Conservation (phyloP, 2,888 invertebrate species). For the Glomeris marginata region DNA sequence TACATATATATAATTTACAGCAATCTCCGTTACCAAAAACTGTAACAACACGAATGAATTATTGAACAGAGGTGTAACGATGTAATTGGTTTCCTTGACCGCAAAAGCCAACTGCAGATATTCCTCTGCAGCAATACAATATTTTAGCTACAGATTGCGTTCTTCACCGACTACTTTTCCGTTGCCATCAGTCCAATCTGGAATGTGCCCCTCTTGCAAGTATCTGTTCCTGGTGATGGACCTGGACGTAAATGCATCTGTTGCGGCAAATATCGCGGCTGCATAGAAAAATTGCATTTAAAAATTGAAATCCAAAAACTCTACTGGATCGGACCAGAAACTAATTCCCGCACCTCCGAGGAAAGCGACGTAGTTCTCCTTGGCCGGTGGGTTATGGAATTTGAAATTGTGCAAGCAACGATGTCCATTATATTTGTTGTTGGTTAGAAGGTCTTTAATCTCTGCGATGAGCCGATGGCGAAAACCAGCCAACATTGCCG, state of each 20-base stretch:
- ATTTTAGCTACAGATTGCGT: too few relatives aligned
- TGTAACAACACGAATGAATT: too few relatives aligned
- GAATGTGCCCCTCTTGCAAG: slow-evolving; percentile 49
- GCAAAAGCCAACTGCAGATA: too few relatives aligned
- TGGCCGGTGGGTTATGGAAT: slow-evolving; percentile 64
- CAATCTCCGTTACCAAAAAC: too few relatives aligned
- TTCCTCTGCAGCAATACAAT: too few relatives aligned
- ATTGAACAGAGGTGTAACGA: too few relatives aligned
- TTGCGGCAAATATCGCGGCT: slow-evolving; percentile 61
- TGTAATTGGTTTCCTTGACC: too few relatives aligned
- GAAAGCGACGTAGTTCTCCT: slow-evolving; percentile 74
- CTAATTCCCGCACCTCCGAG: slow-evolving; percentile 46
- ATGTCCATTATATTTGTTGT: slow-evolving; percentile 44
- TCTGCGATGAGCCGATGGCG: slow-evolving; percentile 62
- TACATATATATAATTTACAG: too few relatives aligned
- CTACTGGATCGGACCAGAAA: neutral
- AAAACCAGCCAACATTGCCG: slow-evolving; percentile 67
- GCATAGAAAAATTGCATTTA: too few relatives aligned
- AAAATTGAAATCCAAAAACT: too few relatives aligned
- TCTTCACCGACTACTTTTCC: too few relatives aligned
- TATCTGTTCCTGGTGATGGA: slow-evolving; percentile 61
- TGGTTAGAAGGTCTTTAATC: slow-evolving; percentile 45
- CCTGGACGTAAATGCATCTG: slow-evolving; percentile 52
- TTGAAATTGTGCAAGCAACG: slow-evolving; percentile 50
- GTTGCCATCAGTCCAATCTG: slow-evolving; percentile 56